Evolutionary conservation across 2,113 vertebrate species (phyloP).

Genomic region (Melanostigma gelatinosum): DNA sequence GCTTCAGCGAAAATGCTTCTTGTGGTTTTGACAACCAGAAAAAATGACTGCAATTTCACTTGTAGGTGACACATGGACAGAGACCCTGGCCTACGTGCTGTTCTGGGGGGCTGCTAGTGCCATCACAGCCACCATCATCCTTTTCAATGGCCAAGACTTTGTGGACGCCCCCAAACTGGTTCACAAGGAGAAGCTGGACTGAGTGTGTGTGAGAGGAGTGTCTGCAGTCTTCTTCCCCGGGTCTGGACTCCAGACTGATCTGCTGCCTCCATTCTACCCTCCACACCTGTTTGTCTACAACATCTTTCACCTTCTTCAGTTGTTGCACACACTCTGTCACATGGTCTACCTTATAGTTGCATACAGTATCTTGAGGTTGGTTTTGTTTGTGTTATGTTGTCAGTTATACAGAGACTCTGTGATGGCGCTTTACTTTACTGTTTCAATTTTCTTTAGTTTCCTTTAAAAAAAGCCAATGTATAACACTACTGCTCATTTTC

Average conservation of each 20-base stretch:
- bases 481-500: not conserved
- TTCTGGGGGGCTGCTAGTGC: slow-evolving; percentile 95
- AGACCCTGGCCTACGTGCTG: slow-evolving; percentile 93
- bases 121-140: slow-evolving; percentile 92
- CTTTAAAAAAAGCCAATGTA: not conserved
- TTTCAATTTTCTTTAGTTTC: not conserved
- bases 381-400: slow-evolving; percentile 1
- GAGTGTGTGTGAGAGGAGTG: slow-evolving; percentile 84
- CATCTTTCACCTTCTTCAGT: not conserved
- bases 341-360: slow-evolving; percentile 3
- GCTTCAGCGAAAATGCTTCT: not conserved
- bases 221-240: slow-evolving; percentile 57
- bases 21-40: not conserved
- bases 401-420: not conserved
- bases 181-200: slow-evolving; percentile 99
- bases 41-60: slow-evolving; percentile 2
- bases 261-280: slow-evolving; percentile 25
- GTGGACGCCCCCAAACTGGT: slow-evolving; percentile 96
- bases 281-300: not conserved
- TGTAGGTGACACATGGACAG: slow-evolving; percentile 95
- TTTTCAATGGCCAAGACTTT: slow-evolving; percentile 96
- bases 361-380: not conserved
- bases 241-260: slow-evolving; percentile 45
- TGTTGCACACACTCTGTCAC: slow-evolving; percentile 19
- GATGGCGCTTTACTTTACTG: slow-evolving; percentile 6